Percentiles rank a stretch among this genome's conserved stretches.
Conservation (phyloP, 2,113 vertebrate genomes). For the Rhabdornis inornatus region DNA sequence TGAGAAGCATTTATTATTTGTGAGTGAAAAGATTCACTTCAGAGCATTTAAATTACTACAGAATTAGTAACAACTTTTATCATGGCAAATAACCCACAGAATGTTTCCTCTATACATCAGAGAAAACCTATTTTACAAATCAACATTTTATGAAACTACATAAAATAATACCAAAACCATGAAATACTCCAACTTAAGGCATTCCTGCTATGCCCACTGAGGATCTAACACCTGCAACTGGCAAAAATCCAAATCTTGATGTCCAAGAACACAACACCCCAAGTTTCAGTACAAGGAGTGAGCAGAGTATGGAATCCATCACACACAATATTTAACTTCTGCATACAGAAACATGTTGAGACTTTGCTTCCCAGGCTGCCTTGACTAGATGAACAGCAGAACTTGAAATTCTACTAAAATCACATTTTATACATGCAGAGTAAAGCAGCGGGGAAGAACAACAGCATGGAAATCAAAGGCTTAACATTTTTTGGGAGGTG, state of each 20-base stretch:
- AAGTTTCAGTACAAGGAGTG: not conserved
- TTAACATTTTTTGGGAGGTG: conserved; percentile 8
- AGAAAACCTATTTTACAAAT: not conserved
- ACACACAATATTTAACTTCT: not conserved
- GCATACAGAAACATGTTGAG: not conserved
- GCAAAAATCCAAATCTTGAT: not conserved
- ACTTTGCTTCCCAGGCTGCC: not conserved
- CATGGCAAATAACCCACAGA: not conserved
- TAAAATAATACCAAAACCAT: not conserved
- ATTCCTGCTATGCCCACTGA: not conserved
- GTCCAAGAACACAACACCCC: not conserved
- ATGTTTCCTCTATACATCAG: not conserved
- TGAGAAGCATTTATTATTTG: not conserved
- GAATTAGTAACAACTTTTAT: not conserved
- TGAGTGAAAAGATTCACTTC: not conserved
- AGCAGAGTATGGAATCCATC: not conserved
- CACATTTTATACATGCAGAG: not conserved
- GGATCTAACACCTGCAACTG: not conserved
- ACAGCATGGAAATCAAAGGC: conserved; percentile 25
- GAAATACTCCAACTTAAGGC: not conserved
- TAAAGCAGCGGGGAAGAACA: not conserved
- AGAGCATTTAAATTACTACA: not conserved
- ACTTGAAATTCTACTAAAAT: conserved; percentile 2
- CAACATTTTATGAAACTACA: not conserved
- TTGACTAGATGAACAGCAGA: not conserved